Percentiles rank a stretch among this genome's conserved stretches.
These are phyloP conservation scores for Chrosomus eos DNA, from an alignment of 2,797 vertebrate species.

Conservation along the genomic window DNA sequence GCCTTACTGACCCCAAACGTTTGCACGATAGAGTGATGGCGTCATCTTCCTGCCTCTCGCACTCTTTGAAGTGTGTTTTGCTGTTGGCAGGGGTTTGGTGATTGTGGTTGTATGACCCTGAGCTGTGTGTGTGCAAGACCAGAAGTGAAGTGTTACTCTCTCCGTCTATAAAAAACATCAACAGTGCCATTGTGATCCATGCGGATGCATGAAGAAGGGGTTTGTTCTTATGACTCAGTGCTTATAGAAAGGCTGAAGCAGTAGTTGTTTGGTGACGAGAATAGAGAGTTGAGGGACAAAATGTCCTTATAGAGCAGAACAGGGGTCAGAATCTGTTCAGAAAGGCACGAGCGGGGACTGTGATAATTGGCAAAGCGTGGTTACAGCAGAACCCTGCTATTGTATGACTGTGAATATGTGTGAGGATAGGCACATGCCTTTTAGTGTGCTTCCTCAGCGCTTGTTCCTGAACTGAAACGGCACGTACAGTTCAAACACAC, in stretches of 20 bases:
- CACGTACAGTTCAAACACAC: slow-evolving; percentile 24
- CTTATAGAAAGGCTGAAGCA: slow-evolving; percentile 37
- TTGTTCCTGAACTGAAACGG: slow-evolving; percentile 6
- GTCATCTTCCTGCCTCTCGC: neutral
- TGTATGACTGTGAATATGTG: neutral
- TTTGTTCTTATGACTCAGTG: slow-evolving; percentile 44
- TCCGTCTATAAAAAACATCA: slow-evolving; percentile 50
- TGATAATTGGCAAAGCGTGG: slow-evolving; percentile 5
- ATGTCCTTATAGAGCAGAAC: slow-evolving; percentile 41
- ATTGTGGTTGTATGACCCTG: slow-evolving; percentile 19
- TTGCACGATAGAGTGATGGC: neutral
- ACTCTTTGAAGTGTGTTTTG: neutral
- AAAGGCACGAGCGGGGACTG: neutral
- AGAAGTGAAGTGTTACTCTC: slow-evolving; percentile 13
- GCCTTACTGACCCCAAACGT: neutral
- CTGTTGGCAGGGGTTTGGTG: neutral
- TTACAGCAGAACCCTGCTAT: neutral
- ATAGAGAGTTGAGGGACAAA: slow-evolving; percentile 43
- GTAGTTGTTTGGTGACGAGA: slow-evolving; percentile 34
- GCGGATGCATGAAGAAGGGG: slow-evolving; percentile 38
- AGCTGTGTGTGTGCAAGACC: neutral
- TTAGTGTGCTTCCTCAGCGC: slow-evolving; percentile 4
- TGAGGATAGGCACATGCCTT: slow-evolving; percentile 5
- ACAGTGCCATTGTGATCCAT: slow-evolving; percentile 58
- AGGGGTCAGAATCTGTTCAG: slow-evolving; percentile 31